Conservation (phyloP, 2,113 vertebrate genomes). For the Lamprotornis superbus region DNA sequence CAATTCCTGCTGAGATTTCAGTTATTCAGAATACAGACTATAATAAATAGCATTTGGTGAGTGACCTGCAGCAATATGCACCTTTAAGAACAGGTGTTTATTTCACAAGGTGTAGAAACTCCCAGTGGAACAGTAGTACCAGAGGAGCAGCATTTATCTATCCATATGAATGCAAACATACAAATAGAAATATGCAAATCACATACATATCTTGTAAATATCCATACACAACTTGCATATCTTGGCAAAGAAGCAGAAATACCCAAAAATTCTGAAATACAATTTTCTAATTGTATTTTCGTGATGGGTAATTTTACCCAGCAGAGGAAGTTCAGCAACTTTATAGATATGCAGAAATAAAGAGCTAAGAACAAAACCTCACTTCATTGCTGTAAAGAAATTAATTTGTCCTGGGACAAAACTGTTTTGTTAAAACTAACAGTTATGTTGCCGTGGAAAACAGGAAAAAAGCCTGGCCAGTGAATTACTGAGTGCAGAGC, state of each 20-base stretch:
- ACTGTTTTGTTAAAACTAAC: constrained; percentile 60
- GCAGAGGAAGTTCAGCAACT: constrained; percentile 23
- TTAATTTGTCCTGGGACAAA: constrained; percentile 52
- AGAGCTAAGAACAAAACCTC: constrained; percentile 24
- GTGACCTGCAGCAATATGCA: neutral
- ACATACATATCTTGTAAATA: neutral
- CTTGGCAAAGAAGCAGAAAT: neutral
- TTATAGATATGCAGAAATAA: neutral
- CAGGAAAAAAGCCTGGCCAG: constrained; percentile 28
- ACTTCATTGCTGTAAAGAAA: constrained; percentile 30
- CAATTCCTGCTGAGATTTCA: neutral
- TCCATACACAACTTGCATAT: neutral
- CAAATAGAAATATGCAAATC: neutral
- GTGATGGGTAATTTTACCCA: neutral
- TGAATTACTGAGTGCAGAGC: neutral
- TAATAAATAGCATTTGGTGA: neutral
- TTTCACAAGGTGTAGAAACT: neutral
- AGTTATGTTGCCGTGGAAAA: constrained; percentile 45
- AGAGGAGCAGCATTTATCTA: neutral
- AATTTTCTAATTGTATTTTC: neutral
- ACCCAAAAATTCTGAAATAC: neutral
- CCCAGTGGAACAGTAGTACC: neutral
- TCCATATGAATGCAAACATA: neutral
- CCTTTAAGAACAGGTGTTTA: neutral
- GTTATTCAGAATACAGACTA: neutral